Evolutionary conservation across 64 coral and sea anemone species (phyloP), one percentile per base, ranked within the genome.

Genomic region (Acropora tenuis): DNA sequence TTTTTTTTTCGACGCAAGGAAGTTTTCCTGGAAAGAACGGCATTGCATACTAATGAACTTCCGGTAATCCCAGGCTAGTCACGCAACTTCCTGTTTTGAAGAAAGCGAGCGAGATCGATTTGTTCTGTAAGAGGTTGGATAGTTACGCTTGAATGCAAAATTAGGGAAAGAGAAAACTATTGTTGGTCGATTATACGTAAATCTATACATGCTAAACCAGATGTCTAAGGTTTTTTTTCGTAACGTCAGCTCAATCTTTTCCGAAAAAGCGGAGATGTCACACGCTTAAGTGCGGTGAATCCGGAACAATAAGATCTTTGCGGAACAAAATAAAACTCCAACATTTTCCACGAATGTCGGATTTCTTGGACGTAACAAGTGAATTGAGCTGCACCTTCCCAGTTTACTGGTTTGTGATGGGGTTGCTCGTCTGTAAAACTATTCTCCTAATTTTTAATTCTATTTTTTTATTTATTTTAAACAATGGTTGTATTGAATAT

Each of bases 51-150:
- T 20, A 85, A 85, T 85, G 57, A n/a, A 40, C 46, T 85, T 85
- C 82, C 82, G 81, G 59, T 84, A 65, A 15, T 40, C 12, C 40
- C 12, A 15, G 59, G 43, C 6, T 43, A 18, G 82, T 85, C 82
- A 85, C 82, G 82, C 82, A 47, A 85, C 82, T n/a, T 71, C 65
- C n/a, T n/a, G 82, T 71, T 17, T 18, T 66, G 80, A 40, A 20
- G 19, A 20, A 71, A 1, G 13, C 3, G 18, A 6, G 18, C 8
- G 20, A 0, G 18, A 30, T 30, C 30, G 30, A 30, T 30, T 30
- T 30, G 30, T 4, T 6, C 68, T n/a, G 6, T 20, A 19, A 20
- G 30, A 71, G 5, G 52, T 5, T 55, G 52, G 2, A 55, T 5
- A 30, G 30, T 30, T 30, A 30, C 30, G 30, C 30, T 30, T 30